Evolutionary conservation across 2,113 vertebrate genomes (phyloP), one percentile per base, ranked within the genome.

Genomic region (Lamprotornis superbus): DNA sequence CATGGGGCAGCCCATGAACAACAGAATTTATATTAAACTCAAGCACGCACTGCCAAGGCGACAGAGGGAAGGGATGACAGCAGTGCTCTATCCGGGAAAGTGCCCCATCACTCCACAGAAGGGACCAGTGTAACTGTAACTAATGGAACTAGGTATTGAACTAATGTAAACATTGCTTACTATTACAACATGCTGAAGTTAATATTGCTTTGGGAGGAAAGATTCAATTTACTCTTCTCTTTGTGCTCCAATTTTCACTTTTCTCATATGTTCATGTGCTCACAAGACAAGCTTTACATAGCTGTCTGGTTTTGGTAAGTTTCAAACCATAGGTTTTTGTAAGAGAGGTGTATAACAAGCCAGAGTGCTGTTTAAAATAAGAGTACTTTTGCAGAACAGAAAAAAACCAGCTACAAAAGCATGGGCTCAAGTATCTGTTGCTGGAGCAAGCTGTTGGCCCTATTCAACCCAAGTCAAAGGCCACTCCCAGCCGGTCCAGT

Each of bases 21-120:
- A 13, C 0, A 2, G 69, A 27, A 50, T 35, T 52, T 39, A 63
- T 28, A 42, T 15, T 39, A 59, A 93, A 83, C 8, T 27, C 44
- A 68, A 49, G 69, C 2, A 6, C 1, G 2, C 25, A 31, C n/a
- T 17, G 16, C 21, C 47, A 83, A 47, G n/a, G 16, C 0, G 0
- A 31, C 2, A 69, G 55, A 50, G 11, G 20, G 15, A 65, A 83
- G 46, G 60, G 39, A 77, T 27, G 22, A 80, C 5, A 55, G 60
- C 23, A 27, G 27, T 42, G 30, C 8, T 35, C 11, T 63, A 1
- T 33, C 30, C 65, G 67, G 46, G 78, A 80, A 74, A 86, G 3
- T 31, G 15, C 10, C 30, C 9, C 1, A 10, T 15, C 9, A 47
- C 2, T 4, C 18, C 28, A n/a, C 27, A 65, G 42, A 70, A 42